phyloP scores from a whole-genome alignment of 2,888 invertebrate genomes.

The Hirudinaria manillensis region DNA sequence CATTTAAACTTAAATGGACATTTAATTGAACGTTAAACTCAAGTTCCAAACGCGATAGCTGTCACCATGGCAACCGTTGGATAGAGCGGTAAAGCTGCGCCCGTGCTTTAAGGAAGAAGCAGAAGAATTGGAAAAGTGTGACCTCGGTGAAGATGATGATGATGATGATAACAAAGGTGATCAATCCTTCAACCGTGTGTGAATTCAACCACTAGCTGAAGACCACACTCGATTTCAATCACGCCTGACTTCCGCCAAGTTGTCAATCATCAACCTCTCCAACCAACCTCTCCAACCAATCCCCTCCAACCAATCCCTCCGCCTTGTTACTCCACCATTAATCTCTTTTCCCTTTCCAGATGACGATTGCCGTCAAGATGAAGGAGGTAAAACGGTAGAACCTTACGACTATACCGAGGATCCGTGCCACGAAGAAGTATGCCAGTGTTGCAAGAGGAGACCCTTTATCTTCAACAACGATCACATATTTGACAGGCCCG shows the following conservation, averaged over 20 bases:
- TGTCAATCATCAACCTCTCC: no score
- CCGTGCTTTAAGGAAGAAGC: not conserved
- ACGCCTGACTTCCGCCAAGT: no score
- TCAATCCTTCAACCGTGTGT: no score
- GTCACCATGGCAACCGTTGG: conserved; percentile 15
- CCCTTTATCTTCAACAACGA: conserved; percentile 14
- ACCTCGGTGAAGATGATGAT: not conserved
- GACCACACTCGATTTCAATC: no score
- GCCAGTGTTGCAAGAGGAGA: not conserved
- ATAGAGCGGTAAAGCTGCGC: not conserved
- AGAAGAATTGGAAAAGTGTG: conserved; percentile 2
- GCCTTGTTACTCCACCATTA: no score
- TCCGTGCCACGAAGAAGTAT: not conserved
- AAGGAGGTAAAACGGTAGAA: not conserved
- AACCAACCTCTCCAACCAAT: no score
- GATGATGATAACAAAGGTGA: not conserved
- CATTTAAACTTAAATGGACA: no score
- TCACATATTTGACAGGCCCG: conserved; percentile 11
- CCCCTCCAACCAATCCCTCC: no score
- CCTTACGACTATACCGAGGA: not conserved
- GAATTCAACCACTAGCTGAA: no score
- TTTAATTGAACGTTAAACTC: no score
- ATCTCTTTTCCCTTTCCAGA: not conserved
- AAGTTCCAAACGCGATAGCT: conserved; percentile 3
- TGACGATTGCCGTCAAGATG: not conserved